phyloP scores from a whole-genome alignment of 37 sponge, comb jelly and placozoan species.

The Petrosia ficiformis region DNA sequence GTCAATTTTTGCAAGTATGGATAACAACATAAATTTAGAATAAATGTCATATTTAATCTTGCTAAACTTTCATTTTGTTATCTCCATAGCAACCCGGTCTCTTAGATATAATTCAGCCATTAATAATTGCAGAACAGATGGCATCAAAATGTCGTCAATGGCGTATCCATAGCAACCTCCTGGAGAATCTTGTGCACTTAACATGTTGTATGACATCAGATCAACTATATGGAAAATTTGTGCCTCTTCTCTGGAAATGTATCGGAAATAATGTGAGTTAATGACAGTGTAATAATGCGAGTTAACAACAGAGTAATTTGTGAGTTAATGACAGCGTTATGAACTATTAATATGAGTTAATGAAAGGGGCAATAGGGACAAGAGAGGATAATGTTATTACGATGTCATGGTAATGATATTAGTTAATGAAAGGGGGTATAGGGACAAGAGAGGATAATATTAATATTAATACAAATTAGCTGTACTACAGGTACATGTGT shows the following conservation, averaged over 20 bases:
- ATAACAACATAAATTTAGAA: too few species aligned
- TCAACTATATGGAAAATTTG: constrained; percentile 72
- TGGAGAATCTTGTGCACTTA: constrained; percentile 23
- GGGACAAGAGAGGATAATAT: too few species aligned
- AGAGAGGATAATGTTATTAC: too few species aligned
- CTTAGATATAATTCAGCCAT: constrained; percentile 52
- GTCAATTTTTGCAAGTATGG: too few species aligned
- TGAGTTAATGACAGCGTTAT: too few species aligned
- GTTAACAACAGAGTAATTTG: not conserved
- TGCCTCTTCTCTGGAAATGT: constrained; percentile 58
- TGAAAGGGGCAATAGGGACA: too few species aligned
- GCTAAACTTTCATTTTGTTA: not conserved
- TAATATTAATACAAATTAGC: too few species aligned
- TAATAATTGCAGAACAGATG: constrained; percentile 35
- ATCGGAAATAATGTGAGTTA: constrained; percentile 56
- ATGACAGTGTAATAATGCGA: not conserved
- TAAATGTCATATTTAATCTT: not conserved
- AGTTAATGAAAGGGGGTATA: too few species aligned
- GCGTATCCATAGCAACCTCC: constrained; percentile 55
- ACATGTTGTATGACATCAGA: constrained; percentile 62
- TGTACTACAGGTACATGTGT: too few species aligned
- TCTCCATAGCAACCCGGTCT: constrained; percentile 64
- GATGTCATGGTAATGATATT: too few species aligned
- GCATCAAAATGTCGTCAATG: constrained; percentile 39
- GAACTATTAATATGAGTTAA: too few species aligned